Evolutionary conservation across 2,113 vertebrate genomes (phyloP), one percentile per base, ranked within the genome.

Genomic region (Tonatia bakeri): DNA sequence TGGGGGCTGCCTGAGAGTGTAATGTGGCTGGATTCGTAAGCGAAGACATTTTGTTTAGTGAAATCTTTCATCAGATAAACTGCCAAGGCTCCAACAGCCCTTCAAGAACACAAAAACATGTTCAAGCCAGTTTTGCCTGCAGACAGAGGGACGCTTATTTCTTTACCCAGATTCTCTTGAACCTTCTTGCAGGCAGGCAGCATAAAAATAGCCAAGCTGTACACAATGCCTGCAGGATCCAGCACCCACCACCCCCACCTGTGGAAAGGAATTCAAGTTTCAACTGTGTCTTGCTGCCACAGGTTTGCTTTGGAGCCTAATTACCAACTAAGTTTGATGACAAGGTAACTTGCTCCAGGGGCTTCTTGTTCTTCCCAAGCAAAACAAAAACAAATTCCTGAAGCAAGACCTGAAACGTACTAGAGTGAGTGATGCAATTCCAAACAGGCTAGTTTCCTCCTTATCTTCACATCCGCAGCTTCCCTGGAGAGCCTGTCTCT

Each of bases 291-390:
- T 92, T 93, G 70, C 82, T 96, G 96, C 94, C 95, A 94, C 94
- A 94, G 96, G 95, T 98, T 98, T 98, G 96, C 96, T 98, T 96
- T 98, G 97, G 81, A 87, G 95, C 96, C 96, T 98, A 98, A 99
- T 98, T 98, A 98, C 86, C 94, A 87, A 76, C 95, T 0, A 0
- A 95, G 90, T 97, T 98, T 98, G 97, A 97, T 96, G 96, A 97
- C 93, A 97, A 82, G 93, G 45, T 96, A 97, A 97, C 90, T 98
- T 97, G 98, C 98, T 98, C 92, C 94, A 96, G 98, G 96, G 96
- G 90, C 94, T 97, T 97, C 97, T 97, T 98, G 97, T 97, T 97
- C 97, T 98, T 98, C 98, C 96, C 96, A 98, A 98, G 94, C 96
- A 98, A 98, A 97, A 95, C 47, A 95, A 97, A 97, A 94, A 95